Base-by-base conservation (phyloP, 1,140 invertebrate genomes). In the Drosophila bipectinata region DNA sequence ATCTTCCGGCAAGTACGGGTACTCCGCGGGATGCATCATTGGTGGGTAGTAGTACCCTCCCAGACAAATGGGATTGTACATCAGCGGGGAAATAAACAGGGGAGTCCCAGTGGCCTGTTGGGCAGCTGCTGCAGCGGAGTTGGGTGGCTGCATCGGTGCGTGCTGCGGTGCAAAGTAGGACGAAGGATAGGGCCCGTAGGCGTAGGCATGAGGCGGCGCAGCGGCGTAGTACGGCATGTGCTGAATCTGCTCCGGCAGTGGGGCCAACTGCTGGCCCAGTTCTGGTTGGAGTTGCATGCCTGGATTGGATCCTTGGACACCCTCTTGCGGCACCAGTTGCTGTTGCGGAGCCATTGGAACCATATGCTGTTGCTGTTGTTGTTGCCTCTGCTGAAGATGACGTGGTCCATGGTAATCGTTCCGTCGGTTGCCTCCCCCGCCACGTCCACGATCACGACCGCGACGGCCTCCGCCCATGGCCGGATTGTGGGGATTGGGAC, bases 71-170 rank as follows among this genome's bases (percentile, higher is more conserved):
- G 67, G 62, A 32, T 74, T 74, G 21, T 75, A 75, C 60, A 75
- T 41, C 32, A 75, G 7, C 18, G 68, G 59, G 5, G 88, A 64
- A 24, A 91, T 54, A 52, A 71, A 91, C 3, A 91, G 24, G 5
- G 90, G 90, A 0, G 68, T 44, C 0, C 90, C 90, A 3, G 90
- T 72, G 12, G 78, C 87, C 57, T 90, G 90, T 51, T 90, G 88
- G 7, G 90, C 84, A 28, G 84, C 61, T 4, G 41, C 52, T 41
- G 77, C 78, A 53, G 74, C 48, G 4, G 77, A 55, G 68, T 78
- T 88, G 2, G 78, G 82, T 14, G 73, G 63, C 57, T 79, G 81
- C 18, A 79, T 57, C 3, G 74, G 78, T 1, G 58, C 82, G 39
- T 91, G 84, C 57, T 89, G 77, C 7, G 77, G 47, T 2, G 90